phyloP scores from a whole-genome alignment of 1,140 invertebrate species.

The Drosophila teissieri region DNA sequence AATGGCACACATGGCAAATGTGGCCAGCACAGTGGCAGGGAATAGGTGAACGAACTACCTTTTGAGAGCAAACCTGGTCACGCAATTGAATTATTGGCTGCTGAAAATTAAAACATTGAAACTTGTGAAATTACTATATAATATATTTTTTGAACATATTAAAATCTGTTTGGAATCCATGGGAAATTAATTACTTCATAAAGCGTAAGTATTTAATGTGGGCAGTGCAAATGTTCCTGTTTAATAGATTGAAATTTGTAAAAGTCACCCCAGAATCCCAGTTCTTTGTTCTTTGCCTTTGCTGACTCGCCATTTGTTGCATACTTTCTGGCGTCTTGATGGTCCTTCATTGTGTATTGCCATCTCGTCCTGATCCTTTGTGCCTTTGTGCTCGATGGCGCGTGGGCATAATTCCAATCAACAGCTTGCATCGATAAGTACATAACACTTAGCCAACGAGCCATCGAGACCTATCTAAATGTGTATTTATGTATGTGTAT shows the following conservation, averaged over 20 bases:
- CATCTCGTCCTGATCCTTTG: conserved; percentile 15
- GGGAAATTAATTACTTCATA: too few species aligned
- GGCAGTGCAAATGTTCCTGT: too few species aligned
- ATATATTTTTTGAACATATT: background rate
- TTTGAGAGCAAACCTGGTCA: background rate
- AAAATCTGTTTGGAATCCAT: background rate
- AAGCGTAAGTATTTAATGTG: too few species aligned
- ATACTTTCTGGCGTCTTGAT: conserved; percentile 33
- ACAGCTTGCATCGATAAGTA: conserved; percentile 75
- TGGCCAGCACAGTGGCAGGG: conserved; percentile 7
- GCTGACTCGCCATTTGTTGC: conserved; percentile 40
- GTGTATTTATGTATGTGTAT: too few species aligned
- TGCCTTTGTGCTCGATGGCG: conserved; percentile 20
- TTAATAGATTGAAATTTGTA: too few species aligned
- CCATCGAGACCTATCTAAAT: background rate
- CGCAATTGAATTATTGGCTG: conserved; percentile 4
- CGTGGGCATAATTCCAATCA: conserved; percentile 60
- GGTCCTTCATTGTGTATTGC: conserved; percentile 37
- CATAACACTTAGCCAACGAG: conserved; percentile 32
- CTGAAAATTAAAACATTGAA: background rate
- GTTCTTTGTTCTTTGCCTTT: conserved; percentile 17
- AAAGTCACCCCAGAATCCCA: background rate
- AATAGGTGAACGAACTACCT: conserved; percentile 20
- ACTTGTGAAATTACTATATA: background rate
- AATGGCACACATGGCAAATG: conserved; percentile 5